A percentile compares a stretch with the other conserved stretches of the same genome.
phyloP scores from a whole-genome alignment of 2,797 vertebrate genomes.

The Craterocephalus amniculus region DNA sequence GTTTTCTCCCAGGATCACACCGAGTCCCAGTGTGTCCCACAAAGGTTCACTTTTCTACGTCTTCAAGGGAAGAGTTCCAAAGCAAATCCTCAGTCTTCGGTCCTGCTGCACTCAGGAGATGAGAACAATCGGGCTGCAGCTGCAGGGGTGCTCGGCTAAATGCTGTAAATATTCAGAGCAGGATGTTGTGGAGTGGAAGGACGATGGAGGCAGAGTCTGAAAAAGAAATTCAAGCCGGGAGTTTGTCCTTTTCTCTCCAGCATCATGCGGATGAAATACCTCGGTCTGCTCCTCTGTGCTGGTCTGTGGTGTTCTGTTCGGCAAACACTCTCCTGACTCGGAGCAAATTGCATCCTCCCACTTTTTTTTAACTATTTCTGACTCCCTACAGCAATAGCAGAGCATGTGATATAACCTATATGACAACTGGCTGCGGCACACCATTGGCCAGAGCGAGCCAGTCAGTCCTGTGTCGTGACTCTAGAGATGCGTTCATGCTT shows the following conservation, averaged over 20 bases:
- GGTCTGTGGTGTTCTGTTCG: conserved; percentile 35
- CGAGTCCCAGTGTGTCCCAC: conserved; percentile 24
- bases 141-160: conserved; percentile 26
- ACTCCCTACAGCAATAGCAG: conserved; percentile 33
- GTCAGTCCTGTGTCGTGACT: conserved; percentile 30
- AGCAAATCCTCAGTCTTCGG: conserved; percentile 45
- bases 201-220: conserved; percentile 28
- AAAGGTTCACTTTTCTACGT: conserved; percentile 9
- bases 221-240: conserved; percentile 1
- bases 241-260: conserved; percentile 14
- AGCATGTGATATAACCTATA: conserved; percentile 40
- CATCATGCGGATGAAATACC: conserved; percentile 28
- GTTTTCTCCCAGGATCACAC: conserved; percentile 33
- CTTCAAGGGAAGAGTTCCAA: conserved; percentile 33
- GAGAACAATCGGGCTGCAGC: conserved; percentile 28
- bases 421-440: conserved; percentile 46
- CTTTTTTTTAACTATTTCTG: conserved; percentile 68
- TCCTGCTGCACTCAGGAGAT: conserved; percentile 41
- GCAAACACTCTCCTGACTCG: conserved; percentile 49
- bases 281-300: conserved; percentile 23
- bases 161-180: conserved; percentile 10
- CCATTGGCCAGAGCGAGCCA: conserved; percentile 12
- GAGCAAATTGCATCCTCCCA: conserved; percentile 59
- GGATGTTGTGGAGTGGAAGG: conserved; percentile 4
- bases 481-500: conserved; percentile 28